A percentile compares a stretch with the other conserved stretches of the same genome.
Conservation (phyloP, 2,888 invertebrate genomes). For the Nebria brevicollis region DNA sequence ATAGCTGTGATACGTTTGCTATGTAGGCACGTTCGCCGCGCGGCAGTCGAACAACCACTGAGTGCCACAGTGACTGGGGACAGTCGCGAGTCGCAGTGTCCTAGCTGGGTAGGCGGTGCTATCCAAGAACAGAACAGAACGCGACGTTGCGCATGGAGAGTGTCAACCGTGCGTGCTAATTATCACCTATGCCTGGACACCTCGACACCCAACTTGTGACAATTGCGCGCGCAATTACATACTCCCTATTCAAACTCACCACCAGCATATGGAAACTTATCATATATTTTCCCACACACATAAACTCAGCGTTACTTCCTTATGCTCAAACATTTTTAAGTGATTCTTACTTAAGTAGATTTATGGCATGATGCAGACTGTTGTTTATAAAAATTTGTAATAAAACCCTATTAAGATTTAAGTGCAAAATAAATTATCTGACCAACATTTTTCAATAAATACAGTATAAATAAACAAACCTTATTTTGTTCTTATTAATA, state of each 20-base stretch:
- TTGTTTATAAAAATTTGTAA: too few relatives aligned
- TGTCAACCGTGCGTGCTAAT: conserved; percentile 29
- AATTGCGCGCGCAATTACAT: conserved; percentile 1
- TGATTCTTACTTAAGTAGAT: too few relatives aligned
- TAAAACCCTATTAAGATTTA: too few relatives aligned
- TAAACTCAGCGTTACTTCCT: too few relatives aligned
- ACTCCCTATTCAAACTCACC: background rate
- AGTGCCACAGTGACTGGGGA: conserved; percentile 51
- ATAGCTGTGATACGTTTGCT: background rate
- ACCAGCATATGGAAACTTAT: too few relatives aligned
- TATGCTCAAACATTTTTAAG: too few relatives aligned
- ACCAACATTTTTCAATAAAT: too few relatives aligned
- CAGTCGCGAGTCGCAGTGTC: conserved; percentile 52
- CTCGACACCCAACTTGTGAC: conserved; percentile 5
- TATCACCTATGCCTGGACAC: conserved; percentile 26
- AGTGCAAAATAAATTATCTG: too few relatives aligned
- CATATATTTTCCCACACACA: too few relatives aligned
- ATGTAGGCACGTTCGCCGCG: conserved; percentile 53
- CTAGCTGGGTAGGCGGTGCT: conserved; percentile 56
- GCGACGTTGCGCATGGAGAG: conserved; percentile 55
- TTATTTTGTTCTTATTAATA: too few relatives aligned
- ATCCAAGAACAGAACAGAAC: conserved; percentile 53
- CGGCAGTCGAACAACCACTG: conserved; percentile 59
- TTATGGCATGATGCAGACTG: too few relatives aligned
- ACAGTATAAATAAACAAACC: too few relatives aligned